These are phyloP conservation scores for Podarcis raffonei DNA, from an alignment of 2,113 vertebrate species.

Conservation along the genomic window DNA sequence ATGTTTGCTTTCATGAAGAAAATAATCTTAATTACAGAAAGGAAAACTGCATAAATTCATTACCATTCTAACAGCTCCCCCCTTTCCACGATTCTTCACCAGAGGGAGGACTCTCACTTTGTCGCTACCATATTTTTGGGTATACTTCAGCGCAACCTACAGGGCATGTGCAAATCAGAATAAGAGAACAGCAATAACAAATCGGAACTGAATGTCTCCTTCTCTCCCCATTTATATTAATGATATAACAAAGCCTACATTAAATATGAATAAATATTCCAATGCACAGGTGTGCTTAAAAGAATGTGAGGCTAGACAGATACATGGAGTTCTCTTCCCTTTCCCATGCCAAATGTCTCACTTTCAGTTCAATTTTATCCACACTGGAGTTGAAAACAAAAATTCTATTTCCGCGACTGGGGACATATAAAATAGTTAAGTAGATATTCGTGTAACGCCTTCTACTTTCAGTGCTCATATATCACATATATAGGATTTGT, in stretches of 20 bases:
- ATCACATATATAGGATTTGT: not conserved
- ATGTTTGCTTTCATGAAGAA: not conserved
- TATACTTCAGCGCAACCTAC: conserved; percentile 90
- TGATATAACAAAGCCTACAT: not conserved
- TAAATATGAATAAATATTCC: conserved; percentile 24
- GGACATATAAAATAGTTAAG: not conserved
- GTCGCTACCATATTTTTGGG: conserved; percentile 84
- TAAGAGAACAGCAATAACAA: conserved; percentile 46
- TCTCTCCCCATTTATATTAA: conserved; percentile 15
- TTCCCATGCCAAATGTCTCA: accelerated
- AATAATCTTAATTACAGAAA: conserved; percentile 25
- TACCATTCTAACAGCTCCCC: conserved; percentile 93
- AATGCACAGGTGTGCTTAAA: conserved; percentile 36
- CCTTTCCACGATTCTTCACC: conserved; percentile 92
- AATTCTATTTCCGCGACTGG: not conserved
- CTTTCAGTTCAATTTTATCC: not conserved
- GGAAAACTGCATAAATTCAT: conserved; percentile 50
- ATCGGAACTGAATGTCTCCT: not conserved
- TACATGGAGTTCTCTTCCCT: not conserved
- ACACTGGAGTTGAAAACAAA: not conserved
- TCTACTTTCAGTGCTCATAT: not conserved
- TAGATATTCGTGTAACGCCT: conserved; percentile 19
- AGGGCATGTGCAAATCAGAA: conserved; percentile 57
- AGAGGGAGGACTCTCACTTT: conserved; percentile 91
- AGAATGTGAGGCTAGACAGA: conserved; percentile 24